Percentiles rank a stretch among this genome's conserved stretches.
Evolutionary conservation across 30 jellyfish, hydroid and myxozoan species (phyloP).

Genomic region (Hydractinia echinata): DNA sequence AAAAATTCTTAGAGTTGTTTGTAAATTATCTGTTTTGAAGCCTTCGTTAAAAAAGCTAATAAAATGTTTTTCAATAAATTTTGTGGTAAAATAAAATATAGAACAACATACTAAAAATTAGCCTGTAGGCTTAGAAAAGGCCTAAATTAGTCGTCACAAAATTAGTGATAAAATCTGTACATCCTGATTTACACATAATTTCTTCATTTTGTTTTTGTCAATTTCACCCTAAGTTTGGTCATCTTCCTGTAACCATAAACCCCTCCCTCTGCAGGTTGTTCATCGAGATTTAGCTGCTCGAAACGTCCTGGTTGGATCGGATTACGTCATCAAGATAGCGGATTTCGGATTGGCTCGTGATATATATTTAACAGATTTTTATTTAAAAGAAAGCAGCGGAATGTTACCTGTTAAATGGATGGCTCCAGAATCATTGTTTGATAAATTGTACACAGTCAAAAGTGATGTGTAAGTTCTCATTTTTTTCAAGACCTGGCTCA

Average conservation of each 20-base stretch:
- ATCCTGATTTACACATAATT: no score
- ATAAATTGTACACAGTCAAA: conserved; percentile 72
- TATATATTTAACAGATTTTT: conserved; percentile 56
- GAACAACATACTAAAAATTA: no score
- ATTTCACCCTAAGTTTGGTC: not conserved
- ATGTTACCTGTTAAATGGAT: conserved; percentile 98
- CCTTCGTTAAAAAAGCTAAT: no score
- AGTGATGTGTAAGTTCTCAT: conserved; percentile 85
- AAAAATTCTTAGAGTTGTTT: no score
- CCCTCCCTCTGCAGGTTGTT: conserved; percentile 53
- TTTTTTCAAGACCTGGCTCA: not conserved
- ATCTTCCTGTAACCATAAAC: not conserved
- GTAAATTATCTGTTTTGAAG: no score
- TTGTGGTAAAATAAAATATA: no score
- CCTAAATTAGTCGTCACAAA: no score
- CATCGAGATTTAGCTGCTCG: conserved; percentile 98
- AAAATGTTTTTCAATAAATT: no score
- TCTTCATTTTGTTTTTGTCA: not conserved
- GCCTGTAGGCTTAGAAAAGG: no score
- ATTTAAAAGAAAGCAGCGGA: conserved; percentile 82
- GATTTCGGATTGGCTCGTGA: conserved; percentile 97
- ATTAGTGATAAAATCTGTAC: no score
- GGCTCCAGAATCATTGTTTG: conserved; percentile 95
- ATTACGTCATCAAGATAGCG: conserved; percentile 82
- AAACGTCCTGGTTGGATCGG: conserved; percentile 82